Evolutionary conservation across 2,797 vertebrate genomes (phyloP).

Genomic region (Schizopygopsis malacanthus): DNA sequence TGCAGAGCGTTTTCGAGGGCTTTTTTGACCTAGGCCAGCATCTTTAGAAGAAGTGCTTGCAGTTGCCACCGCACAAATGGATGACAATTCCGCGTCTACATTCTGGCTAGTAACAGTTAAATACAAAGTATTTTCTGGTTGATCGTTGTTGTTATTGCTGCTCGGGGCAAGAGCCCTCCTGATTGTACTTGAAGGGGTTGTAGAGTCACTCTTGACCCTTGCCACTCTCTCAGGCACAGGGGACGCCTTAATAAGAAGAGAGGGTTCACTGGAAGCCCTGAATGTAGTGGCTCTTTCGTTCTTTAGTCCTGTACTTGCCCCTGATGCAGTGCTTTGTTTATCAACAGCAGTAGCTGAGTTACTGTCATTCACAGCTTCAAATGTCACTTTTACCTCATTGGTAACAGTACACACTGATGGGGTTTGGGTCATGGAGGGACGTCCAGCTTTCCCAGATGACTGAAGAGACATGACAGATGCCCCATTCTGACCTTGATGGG

Average conservation of each 20-base stretch:
- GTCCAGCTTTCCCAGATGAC: conserved; percentile 78
- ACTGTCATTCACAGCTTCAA: conserved; percentile 82
- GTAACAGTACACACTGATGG: conserved; percentile 59
- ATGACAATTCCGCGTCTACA: conserved; percentile 80
- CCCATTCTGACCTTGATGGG: conserved; percentile 80
- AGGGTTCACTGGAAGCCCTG: conserved; percentile 85
- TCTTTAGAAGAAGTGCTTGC: conserved; percentile 79
- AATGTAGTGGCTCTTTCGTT: conserved; percentile 81
- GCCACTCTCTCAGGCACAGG: conserved; percentile 78
- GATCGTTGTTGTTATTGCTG: conserved; percentile 82
- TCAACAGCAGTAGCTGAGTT: conserved; percentile 77
- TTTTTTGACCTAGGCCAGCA: conserved; percentile 81
- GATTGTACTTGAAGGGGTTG: conserved; percentile 76
- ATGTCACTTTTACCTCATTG: conserved; percentile 84
- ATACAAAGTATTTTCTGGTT: conserved; percentile 84
- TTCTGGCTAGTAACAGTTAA: conserved; percentile 88
- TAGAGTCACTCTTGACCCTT: conserved; percentile 83
- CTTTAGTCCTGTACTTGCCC: conserved; percentile 73
- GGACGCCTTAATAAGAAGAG: conserved; percentile 81
- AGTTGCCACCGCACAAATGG: conserved; percentile 76
- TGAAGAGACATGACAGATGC: conserved; percentile 77
- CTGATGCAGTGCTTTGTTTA: conserved; percentile 73
- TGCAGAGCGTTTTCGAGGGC: conserved; percentile 90
- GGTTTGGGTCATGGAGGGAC: conserved; percentile 60
- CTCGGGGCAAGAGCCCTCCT: conserved; percentile 79